Evolutionary conservation across 2,113 vertebrate species (phyloP).

Genomic region (Cacatua alba): DNA sequence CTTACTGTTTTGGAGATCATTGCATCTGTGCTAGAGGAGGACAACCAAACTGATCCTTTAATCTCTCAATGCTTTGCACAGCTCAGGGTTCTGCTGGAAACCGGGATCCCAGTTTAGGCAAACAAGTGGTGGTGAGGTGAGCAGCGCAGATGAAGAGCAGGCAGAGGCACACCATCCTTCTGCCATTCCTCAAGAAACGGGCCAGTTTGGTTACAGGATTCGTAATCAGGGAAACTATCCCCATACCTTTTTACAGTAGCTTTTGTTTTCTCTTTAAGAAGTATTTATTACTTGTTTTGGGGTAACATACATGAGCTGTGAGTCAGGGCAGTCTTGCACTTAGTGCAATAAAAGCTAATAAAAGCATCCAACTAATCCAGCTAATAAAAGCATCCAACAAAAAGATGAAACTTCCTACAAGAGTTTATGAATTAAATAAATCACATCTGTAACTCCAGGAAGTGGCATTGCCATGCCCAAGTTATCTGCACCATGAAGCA

Average conservation of each 20-base stretch:
- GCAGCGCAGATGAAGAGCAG: background rate
- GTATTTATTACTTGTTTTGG: background rate
- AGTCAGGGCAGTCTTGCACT: background rate
- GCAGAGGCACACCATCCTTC: rapidly evolving
- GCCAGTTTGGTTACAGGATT: background rate
- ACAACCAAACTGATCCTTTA: rapidly evolving
- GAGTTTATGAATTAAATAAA: background rate
- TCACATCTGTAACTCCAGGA: background rate
- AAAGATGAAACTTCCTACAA: background rate
- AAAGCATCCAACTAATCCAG: background rate
- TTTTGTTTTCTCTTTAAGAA: background rate
- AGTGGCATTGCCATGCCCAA: background rate
- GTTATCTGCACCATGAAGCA: background rate
- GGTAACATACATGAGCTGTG: background rate
- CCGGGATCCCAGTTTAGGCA: background rate
- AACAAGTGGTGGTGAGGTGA: background rate
- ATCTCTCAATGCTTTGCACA: background rate
- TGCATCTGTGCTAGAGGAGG: background rate
- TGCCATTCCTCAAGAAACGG: background rate
- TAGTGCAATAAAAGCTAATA: no score
- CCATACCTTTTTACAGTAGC: background rate
- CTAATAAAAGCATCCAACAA: background rate
- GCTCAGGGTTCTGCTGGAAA: background rate
- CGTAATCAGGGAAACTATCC: background rate
- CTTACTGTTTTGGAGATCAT: background rate